Evolutionary conservation across 2,888 invertebrate genomes (phyloP), one percentile per base, ranked within the genome.

Genomic region (Caenorhabditis japonica): DNA sequence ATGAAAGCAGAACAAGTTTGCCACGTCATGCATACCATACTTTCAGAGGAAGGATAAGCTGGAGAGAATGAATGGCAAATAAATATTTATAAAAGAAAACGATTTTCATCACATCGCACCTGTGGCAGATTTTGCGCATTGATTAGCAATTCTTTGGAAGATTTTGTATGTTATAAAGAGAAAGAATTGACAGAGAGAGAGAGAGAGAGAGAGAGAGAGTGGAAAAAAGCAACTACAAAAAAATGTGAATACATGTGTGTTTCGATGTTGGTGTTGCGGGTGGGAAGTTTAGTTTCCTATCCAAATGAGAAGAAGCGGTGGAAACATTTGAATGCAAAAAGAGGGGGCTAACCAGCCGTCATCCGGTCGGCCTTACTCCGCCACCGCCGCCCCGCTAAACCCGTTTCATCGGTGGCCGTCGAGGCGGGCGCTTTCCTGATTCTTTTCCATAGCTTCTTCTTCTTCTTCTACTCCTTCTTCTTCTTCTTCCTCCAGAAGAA

Each of bases 251-350:
- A n/a, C 36, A 3, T 12, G 15, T 36, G 36, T 3, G 13, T 36
- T n/a, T 36, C 36, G 36, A 3, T 3, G 33, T 33, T 12, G 33
- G 5, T 12, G 33, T 33, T 12, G 33, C 25, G 27, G 19, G n/a
- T 7, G 43, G 60, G 27, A 53, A 62, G 46, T 55, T 44, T 61
- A 30, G 30, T 30, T 30, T 30, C 30, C 30, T 30, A 30, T 30
- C 30, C 30, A 30, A 30, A 30, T 61, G 51, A 61, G 25, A 56
- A 55, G 27, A 62, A 55, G 53, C 55, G 62, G 36, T 64, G 56
- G 64, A 64, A 64, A 64, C 64, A 64, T 64, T 64, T 64, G 64
- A 64, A 64, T 64, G 55, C 49, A 55, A 39, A 52, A 33, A 41
- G 49, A 53, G 38, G 41, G 55, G 55, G 55, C 53, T 55, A 64